Evolutionary conservation across 2,113 vertebrate genomes (phyloP).

Genomic region (Herpetotheres cachinnans): DNA sequence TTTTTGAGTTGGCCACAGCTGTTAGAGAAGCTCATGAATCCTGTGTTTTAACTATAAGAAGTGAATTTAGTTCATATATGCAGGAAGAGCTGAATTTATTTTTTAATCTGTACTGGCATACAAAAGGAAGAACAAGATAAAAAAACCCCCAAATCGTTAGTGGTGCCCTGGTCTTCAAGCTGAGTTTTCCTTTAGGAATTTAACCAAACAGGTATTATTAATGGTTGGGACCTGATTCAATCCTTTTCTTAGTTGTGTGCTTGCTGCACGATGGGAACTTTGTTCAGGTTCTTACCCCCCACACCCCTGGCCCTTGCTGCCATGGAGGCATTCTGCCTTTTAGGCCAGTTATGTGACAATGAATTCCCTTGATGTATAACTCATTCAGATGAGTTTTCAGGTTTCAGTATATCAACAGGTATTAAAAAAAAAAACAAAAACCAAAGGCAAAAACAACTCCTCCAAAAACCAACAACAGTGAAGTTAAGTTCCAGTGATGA

Average conservation of each 20-base stretch:
- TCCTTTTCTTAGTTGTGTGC: not conserved
- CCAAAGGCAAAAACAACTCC: not conserved
- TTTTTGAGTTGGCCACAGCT: conserved; percentile 27
- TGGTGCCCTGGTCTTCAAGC: not conserved
- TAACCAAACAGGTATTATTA: not conserved
- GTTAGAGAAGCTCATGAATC: not conserved
- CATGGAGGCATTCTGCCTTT: not conserved
- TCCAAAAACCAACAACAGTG: not conserved
- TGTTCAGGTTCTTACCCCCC: not conserved
- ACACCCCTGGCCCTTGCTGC: not conserved
- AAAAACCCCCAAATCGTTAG: not conserved
- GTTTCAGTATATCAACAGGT: not conserved
- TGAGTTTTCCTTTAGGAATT: not conserved
- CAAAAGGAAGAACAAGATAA: not conserved
- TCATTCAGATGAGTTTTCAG: not conserved
- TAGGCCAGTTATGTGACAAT: not conserved
- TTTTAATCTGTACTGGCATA: not conserved
- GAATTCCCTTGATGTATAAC: not conserved
- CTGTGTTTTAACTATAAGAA: not conserved
- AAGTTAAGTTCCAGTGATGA: not conserved
- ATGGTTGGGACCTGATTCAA: not conserved
- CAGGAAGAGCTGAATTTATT: not conserved
- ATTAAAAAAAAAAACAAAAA: not conserved
- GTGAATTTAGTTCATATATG: not conserved
- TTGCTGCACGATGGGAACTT: not conserved